A percentile compares a stretch with the other conserved stretches of the same genome.
Conservation (phyloP, 2,113 vertebrate genomes). For the Eulacestoma nigropectus region DNA sequence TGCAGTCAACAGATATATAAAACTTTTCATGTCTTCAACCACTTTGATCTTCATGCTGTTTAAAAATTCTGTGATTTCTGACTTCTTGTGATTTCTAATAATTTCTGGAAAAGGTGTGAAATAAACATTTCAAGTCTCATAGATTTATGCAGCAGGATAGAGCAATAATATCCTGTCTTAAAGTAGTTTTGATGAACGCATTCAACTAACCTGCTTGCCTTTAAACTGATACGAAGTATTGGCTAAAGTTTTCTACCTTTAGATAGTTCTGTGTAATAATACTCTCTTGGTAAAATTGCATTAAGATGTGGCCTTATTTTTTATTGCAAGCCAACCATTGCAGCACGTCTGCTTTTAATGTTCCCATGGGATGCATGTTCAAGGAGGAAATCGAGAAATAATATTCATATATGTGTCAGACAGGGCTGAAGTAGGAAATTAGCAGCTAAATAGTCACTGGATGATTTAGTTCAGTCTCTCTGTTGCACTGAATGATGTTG, state of each 20-base stretch:
- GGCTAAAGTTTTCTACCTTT: background rate
- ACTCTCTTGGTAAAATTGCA: background rate
- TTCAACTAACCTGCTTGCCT: background rate
- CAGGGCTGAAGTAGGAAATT: background rate
- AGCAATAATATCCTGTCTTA: background rate
- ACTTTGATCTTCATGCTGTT: background rate
- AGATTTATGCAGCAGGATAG: background rate
- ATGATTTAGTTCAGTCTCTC: background rate
- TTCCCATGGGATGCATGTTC: background rate
- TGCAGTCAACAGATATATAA: background rate
- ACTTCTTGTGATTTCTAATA: background rate
- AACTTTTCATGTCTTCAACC: background rate
- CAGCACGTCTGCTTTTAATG: background rate
- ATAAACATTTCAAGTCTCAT: background rate
- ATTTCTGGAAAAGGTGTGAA: background rate
- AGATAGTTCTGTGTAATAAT: accelerated
- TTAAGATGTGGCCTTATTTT: background rate
- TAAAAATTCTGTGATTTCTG: background rate
- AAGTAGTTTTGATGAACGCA: background rate
- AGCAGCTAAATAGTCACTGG: background rate
- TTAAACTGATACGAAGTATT: background rate
- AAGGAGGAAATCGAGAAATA: background rate
- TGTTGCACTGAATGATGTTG: background rate
- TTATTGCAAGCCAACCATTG: background rate
- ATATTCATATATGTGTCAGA: background rate